A percentile compares a stretch with the other conserved stretches of the same genome.
Conservation (phyloP, 1,140 invertebrate species). For the Euura saliciscinereae region DNA sequence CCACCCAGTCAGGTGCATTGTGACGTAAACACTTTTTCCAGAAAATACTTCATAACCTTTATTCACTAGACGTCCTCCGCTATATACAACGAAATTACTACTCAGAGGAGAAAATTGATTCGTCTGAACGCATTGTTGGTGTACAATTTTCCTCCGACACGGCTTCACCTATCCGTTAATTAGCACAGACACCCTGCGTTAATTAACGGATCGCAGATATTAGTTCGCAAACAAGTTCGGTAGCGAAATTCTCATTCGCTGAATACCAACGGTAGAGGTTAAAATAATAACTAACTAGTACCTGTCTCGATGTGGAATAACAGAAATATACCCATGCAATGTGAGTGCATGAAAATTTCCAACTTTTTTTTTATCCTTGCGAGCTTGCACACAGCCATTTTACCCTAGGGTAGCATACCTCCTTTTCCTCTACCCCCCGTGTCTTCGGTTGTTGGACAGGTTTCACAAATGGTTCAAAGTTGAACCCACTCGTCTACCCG, state of each 20-base stretch:
- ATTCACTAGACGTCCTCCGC: background rate
- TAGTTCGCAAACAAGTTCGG: background rate
- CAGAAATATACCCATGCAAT: too few species aligned
- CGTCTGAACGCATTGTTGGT: background rate
- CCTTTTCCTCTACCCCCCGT: too few species aligned
- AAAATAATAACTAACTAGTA: too few species aligned
- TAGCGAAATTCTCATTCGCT: background rate
- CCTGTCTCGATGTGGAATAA: too few species aligned
- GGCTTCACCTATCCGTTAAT: background rate
- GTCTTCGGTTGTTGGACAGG: background rate
- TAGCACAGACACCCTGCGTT: background rate
- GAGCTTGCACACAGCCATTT: too few species aligned
- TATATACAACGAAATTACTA: background rate
- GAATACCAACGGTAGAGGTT: too few species aligned
- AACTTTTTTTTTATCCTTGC: too few species aligned
- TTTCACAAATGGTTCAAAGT: background rate
- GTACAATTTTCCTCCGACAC: background rate
- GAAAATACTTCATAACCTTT: background rate
- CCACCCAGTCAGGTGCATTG: slow-evolving; percentile 2
- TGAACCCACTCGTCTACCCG: background rate
- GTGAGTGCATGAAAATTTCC: too few species aligned
- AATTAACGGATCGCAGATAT: background rate
- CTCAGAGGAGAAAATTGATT: background rate
- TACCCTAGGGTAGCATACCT: too few species aligned
- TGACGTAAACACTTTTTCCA: slow-evolving; percentile 2